Evolutionary conservation across 2,888 invertebrate genomes (phyloP), one percentile per base, ranked within the genome.

Genomic region (Phengaris alcon): DNA sequence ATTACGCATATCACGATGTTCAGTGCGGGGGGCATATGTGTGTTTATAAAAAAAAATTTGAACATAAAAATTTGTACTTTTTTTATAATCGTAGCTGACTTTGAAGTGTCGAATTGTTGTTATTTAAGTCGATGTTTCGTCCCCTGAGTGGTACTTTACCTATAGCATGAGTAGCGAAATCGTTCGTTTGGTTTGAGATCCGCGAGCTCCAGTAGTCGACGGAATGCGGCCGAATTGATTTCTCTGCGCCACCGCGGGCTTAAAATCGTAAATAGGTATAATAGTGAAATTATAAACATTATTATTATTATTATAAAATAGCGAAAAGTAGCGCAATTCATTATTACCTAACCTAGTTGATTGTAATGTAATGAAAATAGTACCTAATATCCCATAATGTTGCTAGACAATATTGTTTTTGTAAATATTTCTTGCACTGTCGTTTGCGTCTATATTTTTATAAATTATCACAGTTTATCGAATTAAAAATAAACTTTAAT

Each of bases 271-370:
- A 86, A 86, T 90, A 89, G 89, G 83, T 82, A 83, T 85, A 85
- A 87, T 90, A 90, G 90, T 88, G 84, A 90, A 92, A 92, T 91
- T 90, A 88, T 84, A 82, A 74, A 84, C 81, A 81, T 85, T 80
- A 81, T 79, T 77, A 78, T 79, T 77, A 78, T 76, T 77, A 78
- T 77, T 79, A 80, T 79, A 80, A 81, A 82, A 90, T 90, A 91
- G 91, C 87, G 84, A 86, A 88, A 85, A 87, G 91, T 93, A 93
- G 92, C 85, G 88, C 90, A 91, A 92, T 92, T 93, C 87, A 90
- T 89, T 86, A 85, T 83, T 86, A 87, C 84, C 83, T 86, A 81
- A 90, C 86, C 88, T 93, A 92, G 92, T 89, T 90, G 88, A 90
- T 86, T 90, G 90, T 88, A 75, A 79, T 80, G 80, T 81, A 87